A percentile compares a stretch with the other conserved stretches of the same genome.
These are phyloP conservation scores for Trididemnum miniatum DNA, from an alignment of 23 tunicate species.

Conservation along the genomic window DNA sequence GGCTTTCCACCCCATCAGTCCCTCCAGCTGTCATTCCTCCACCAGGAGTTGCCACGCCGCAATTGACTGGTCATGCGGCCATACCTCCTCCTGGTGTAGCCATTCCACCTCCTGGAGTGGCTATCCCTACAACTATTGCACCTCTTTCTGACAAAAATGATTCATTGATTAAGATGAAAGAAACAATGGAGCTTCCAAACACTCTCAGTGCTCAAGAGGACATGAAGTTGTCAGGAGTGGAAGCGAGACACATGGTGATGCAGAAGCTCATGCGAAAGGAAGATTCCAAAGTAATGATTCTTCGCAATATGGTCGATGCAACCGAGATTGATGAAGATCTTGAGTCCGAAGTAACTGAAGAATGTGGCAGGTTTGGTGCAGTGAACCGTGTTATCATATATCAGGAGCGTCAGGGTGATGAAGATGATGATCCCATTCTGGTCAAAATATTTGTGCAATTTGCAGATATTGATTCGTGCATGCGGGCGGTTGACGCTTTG, in stretches of 20 bases:
- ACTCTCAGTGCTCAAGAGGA: conserved; percentile 76
- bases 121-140: conserved; percentile 54
- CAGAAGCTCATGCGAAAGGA: conserved; percentile 65
- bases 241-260: conserved; percentile 74
- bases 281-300: conserved; percentile 59
- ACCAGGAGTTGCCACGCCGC: conserved; percentile 37
- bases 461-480: conserved; percentile 19
- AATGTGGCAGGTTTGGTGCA: conserved; percentile 78
- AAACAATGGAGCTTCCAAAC: conserved; percentile 68
- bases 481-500: conserved; percentile 45
- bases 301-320: conserved; percentile 78
- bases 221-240: conserved; percentile 60
- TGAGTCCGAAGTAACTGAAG: conserved; percentile 87
- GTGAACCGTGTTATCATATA: conserved; percentile 86
- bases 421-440: conserved; percentile 51
- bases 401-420: conserved; percentile 81
- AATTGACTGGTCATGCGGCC: neutral
- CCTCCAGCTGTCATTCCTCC: conserved; percentile 39
- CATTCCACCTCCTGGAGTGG: conserved; percentile 64
- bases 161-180: conserved; percentile 26
- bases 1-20: neutral
- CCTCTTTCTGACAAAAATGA: conserved; percentile 25
- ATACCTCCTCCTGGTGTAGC: neutral
- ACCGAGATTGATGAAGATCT: conserved; percentile 80
- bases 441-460: conserved; percentile 89